Evolutionary conservation across 2,888 invertebrate genomes (phyloP), one percentile per base, ranked within the genome.

Genomic region (Stenurella melanura): DNA sequence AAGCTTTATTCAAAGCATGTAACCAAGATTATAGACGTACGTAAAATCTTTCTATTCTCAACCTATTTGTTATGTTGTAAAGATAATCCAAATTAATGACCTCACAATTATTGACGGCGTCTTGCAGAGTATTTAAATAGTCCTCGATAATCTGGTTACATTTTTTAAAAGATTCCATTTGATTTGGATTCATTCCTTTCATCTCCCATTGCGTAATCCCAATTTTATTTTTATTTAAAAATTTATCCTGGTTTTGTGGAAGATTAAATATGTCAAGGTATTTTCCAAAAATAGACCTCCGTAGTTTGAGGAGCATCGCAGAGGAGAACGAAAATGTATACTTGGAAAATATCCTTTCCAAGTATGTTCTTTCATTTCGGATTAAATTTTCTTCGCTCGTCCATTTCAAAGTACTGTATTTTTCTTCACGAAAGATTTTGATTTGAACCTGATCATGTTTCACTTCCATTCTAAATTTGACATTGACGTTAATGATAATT

Each of bases 211-310:
- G 72, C 7, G 84, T 79, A 60, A 88, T 85, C 15, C 75, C 81
- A 26, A 87, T 67, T 81, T 88, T 88, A 42, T 85, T 85, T 17
- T 83, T 80, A 64, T 87, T 87, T 4, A 85, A 61, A 18, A 72
- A 64, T 21, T 76, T 73, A 66, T 85, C 80, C 67, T 87, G 87
- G 15, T 75, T 54, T 76, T 88, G 87, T 18, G 81, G 81, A 12
- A 67, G 60, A 73, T 88, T 88, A 69, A 86, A 83, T 50, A 77
- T 70, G 60, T 85, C 78, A 58, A 89, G 73, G 72, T 85, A 88
- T n/a, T 81, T 78, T 30, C 89, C 88, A 50, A 88, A 85, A 19
- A 85, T 73, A 3, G 87, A 87, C 50, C 76, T 80, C 38, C 75
- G 63, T 5, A 82, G 57, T 67, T 73, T 80, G 17, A 70, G 38